Evolutionary conservation across 2,888 invertebrate genomes (phyloP), one percentile per base, ranked within the genome.

Genomic region (Neoascia interrupta): DNA sequence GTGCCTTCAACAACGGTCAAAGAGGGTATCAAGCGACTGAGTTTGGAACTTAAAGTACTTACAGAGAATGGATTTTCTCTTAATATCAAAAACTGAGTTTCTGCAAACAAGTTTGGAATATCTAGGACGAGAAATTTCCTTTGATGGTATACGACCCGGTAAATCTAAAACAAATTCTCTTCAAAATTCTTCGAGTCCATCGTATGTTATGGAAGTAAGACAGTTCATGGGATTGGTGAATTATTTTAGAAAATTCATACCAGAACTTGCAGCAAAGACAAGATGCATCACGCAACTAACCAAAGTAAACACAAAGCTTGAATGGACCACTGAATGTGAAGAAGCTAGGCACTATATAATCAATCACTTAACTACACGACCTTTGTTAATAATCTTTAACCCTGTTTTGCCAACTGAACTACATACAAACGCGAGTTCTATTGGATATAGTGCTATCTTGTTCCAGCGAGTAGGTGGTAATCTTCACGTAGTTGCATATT

Each of bases 61-160:
- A 70, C 64, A 5, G 63, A 73, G 6, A 66, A 36, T 13, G 81
- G 73, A 5, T 56, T 83, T 36, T 43, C 23, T n/a, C 58, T 83
- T 5, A 83, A 80, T 21, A 81, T 81, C 60, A 51, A 79, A 10
- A 82, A 84, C 70, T 83, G 63, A 60, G 8, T 69, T 74, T 37
- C 34, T 72, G 36, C 75, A 75, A 19, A 61, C n/a, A n/a, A n/a
- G n/a, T n/a, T n/a, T n/a, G n/a, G 82, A 84, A 28, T 84, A 74
- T 36, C 68, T 86, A 16, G 85, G 84, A 5, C 83, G 82, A 37
- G 83, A 85, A 18, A 54, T 37, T 5, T 37, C 61, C 2, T 3
- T 15, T 5, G 41, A 53, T n/a, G 66, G 74, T 18, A 51, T 66
- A 34, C 39, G 49, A 39, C 68, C 74, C 11, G n/a, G 47, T 18